Base-by-base conservation (phyloP, 2,888 invertebrate genomes). In the Hemaris fuciformis region DNA sequence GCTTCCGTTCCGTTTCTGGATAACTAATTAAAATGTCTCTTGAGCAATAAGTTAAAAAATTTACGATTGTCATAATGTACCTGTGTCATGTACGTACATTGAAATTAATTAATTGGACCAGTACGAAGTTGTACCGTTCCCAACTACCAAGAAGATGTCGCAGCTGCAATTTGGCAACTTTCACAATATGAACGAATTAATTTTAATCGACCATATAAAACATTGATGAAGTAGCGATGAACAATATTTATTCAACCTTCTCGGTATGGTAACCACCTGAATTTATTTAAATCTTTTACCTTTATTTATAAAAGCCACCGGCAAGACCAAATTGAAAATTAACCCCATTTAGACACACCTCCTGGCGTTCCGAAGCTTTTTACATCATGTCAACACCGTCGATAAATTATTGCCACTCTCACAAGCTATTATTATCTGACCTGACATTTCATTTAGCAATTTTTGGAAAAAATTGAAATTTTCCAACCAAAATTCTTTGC, bases 241-340 rank as follows among this genome's bases (percentile, higher is more conserved):
- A 69, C 73, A 81, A 85, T 84, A 84, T 87, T 84, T 81, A 86
- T 86, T 80, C 72, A 71, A 73, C 70, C 74, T 87, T 84, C 81
- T 75, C 69, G 69, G 81, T 81, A 76, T 77, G 75, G 81, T 81
- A 76, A 78, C 75, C 70, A 74, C 72, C 76, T 77, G 81, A 77
- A 84, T 87, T 85, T 83, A 83, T 85, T 84, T 80, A 81, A 85
- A 86, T 83, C 79, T 76, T 61, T 70, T 62, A 67, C 62, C 72
- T 80, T 87, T 84, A 88, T 88, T 86, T 85, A 85, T 84, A 82
- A 84, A 81, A 85, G 83, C 90, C 89, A 91, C 89, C 89, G 80
- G 85, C 83, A 86, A 82, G 82, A 80, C 77, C 75, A 85, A 86
- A 92, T 91, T 91, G 89, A 91, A 91, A 90, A 90, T 91, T 90